A percentile compares a stretch with the other conserved stretches of the same genome.
These are phyloP conservation scores for Aurelia sp. DNA, from an alignment of 30 jellyfish, hydroid and myxozoan genomes.

Conservation along the genomic window DNA sequence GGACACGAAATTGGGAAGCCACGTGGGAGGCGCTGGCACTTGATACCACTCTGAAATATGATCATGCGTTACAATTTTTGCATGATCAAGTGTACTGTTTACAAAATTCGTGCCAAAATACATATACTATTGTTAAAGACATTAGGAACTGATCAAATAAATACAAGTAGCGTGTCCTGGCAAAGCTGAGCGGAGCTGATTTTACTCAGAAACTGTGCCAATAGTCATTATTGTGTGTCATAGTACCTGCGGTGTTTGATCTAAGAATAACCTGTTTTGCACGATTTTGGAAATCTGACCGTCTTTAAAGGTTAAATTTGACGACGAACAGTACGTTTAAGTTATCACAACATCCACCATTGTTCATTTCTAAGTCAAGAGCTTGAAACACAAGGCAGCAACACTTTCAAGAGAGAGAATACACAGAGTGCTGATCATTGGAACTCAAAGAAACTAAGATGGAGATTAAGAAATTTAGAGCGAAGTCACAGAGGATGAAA, in stretches of 20 bases:
- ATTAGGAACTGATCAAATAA: background rate
- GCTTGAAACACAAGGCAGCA: too few species aligned
- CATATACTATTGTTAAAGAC: background rate
- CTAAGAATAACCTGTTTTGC: slow-evolving; percentile 10
- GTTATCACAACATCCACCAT: too few species aligned
- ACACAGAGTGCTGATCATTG: too few species aligned
- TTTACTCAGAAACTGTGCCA: background rate
- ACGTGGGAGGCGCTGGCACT: too few species aligned
- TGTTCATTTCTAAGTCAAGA: too few species aligned
- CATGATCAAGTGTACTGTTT: too few species aligned
- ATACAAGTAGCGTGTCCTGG: background rate
- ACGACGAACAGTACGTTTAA: too few species aligned
- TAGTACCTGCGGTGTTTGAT: slow-evolving; percentile 49
- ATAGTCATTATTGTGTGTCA: background rate
- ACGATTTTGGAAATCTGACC: slow-evolving; percentile 37
- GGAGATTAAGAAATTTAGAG: slow-evolving; percentile 1
- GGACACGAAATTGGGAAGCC: too few species aligned
- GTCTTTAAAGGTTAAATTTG: too few species aligned
- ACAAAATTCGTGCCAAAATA: too few species aligned
- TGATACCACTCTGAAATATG: background rate
- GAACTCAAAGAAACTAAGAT: background rate
- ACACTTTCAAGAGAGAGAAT: too few species aligned
- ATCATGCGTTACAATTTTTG: background rate
- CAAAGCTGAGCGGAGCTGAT: too few species aligned
- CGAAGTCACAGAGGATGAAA: background rate